Evolutionary conservation across 2,888 invertebrate genomes (phyloP), one percentile per base, ranked within the genome.

Genomic region (Stenurella melanura): DNA sequence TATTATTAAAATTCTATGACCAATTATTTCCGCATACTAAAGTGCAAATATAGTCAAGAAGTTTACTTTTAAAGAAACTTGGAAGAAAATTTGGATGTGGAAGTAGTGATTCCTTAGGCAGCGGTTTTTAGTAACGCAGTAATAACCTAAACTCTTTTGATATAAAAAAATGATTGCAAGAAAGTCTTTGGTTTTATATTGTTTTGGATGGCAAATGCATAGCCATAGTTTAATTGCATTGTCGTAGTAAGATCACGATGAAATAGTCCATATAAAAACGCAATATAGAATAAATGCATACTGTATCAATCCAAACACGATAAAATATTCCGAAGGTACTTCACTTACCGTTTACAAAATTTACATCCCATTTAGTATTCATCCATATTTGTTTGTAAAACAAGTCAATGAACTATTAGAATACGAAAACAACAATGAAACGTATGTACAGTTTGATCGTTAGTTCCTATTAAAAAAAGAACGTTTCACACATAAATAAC

Each of bases 351-450:
- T 69, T 57, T 30, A 54, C 18, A 60, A 64, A 77, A 77, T 77
- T 77, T 70, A 77, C 77, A 77, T 77, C 73, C 70, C 77, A 74
- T 74, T 73, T 70, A 66, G 63, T 66, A 77, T 77, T 77, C 77
- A 74, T 76, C 70, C 69, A 57, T 70, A 67, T 73, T 68, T 73
- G 75, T 78, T 57, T 75, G 73, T 67, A 58, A 78, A 74, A 76
- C 67, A 68, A 75, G 76, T 78, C 78, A 72, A 72, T 68, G 78
- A 78, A 76, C 78, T 70, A 78, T 76, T 78, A 76, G 76, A 74
- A 76, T 78, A 76, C 67, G 68, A 71, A 74, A 74, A 66, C 71
- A 77, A 71, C 67, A 67, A 61, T 76, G 75, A 76, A 56, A 71
- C 63, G 71, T 57, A 76, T 50, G 72, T 74, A 78, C 74, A 72